Evolutionary conservation across 2,797 vertebrate species (phyloP).

Genomic region (Gallinago solitaria): DNA sequence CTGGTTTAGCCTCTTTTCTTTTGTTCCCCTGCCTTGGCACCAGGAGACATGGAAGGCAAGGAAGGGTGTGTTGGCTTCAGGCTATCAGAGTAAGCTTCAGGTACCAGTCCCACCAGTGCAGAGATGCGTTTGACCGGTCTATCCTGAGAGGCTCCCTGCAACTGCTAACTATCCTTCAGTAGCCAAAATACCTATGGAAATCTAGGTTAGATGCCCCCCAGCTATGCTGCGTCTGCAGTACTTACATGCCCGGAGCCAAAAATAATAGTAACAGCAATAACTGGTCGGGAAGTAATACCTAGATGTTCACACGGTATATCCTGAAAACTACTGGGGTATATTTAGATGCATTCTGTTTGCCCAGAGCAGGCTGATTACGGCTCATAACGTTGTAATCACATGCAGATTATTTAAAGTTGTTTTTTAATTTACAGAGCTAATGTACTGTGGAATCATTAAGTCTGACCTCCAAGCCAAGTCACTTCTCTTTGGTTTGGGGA

Average conservation of each 20-base stretch:
- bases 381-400: background rate
- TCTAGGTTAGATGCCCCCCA: background rate
- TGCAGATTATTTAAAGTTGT: conserved; percentile 28
- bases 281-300: background rate
- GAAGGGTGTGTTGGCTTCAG: background rate
- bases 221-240: background rate
- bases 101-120: background rate
- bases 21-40: accelerated
- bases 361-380: background rate
- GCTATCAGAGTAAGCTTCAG: background rate
- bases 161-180: background rate
- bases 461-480: conserved; percentile 33
- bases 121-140: background rate
- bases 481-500: background rate
- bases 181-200: background rate
- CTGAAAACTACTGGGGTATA: background rate
- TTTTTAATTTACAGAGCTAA: conserved; percentile 36
- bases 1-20: background rate
- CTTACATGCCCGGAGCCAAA: background rate
- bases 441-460: conserved; percentile 18
- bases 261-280: background rate
- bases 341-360: background rate
- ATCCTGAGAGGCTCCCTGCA: background rate
- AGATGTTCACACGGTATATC: background rate
- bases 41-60: accelerated